Conservation (phyloP, 1,140 invertebrate species). For the Drosophila kepulauana region DNA sequence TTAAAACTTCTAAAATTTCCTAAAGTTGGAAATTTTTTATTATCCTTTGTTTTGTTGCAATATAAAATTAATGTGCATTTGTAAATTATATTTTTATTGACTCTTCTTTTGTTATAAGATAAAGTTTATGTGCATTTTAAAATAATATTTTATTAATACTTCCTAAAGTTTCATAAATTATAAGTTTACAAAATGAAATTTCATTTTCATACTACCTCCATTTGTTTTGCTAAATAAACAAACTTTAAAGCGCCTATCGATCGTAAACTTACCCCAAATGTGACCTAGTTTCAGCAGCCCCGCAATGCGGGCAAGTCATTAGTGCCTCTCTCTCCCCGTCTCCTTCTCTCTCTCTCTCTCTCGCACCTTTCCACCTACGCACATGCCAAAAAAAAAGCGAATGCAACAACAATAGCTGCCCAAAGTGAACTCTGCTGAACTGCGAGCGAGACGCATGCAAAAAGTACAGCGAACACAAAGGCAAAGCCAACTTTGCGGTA, state of each 20-base stretch:
- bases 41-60: too few relatives aligned
- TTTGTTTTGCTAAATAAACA: too few relatives aligned
- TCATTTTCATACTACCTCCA: too few relatives aligned
- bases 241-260: background rate
- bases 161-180: too few relatives aligned
- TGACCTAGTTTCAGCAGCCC: slow-evolving; percentile 17
- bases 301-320: slow-evolving; percentile 7
- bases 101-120: too few relatives aligned
- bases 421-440: slow-evolving; percentile 74
- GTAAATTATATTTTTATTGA: too few relatives aligned
- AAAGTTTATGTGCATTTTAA: too few relatives aligned
- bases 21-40: too few relatives aligned
- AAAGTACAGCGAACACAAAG: slow-evolving; percentile 73
- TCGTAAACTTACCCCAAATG: background rate
- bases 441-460: slow-evolving; percentile 35
- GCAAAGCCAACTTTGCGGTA: slow-evolving; percentile 46
- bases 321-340: background rate
- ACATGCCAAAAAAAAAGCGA: slow-evolving; percentile 38
- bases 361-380: slow-evolving; percentile 12
- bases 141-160: too few relatives aligned
- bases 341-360: slow-evolving; percentile 12
- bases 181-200: too few relatives aligned
- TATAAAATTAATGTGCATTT: too few relatives aligned
- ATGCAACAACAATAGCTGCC: slow-evolving; percentile 21
- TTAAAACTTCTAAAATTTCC: too few relatives aligned